phyloP scores from a whole-genome alignment of 1,140 invertebrate species.

The Spodoptera litura region DNA sequence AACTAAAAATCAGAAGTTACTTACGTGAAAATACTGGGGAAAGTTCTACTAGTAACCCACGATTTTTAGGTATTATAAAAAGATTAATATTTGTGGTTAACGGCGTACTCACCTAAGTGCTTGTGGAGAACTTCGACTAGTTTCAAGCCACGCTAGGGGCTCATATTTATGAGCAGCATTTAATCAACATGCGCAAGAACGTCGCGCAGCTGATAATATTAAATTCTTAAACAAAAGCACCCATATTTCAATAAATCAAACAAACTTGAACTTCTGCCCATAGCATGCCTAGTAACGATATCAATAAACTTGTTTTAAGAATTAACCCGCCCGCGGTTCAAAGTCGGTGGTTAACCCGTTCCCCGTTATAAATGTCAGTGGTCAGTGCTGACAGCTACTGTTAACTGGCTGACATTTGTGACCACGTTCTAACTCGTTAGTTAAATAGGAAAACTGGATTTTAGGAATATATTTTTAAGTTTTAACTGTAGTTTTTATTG shows the following conservation, averaged over 20 bases:
- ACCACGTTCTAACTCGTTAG: neutral
- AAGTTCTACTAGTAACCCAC: too few relatives aligned
- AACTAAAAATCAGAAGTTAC: too few relatives aligned
- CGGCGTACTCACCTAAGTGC: too few relatives aligned
- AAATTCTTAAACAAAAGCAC: neutral
- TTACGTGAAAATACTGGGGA: too few relatives aligned
- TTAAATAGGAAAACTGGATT: neutral
- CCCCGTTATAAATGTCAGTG: slow-evolving; percentile 18
- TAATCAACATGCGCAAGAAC: too few relatives aligned
- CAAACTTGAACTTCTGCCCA: neutral
- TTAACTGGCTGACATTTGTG: neutral
- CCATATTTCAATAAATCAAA: neutral
- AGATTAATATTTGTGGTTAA: too few relatives aligned
- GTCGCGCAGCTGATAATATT: neutral
- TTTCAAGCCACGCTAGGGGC: too few relatives aligned
- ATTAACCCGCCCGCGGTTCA: slow-evolving; percentile 11
- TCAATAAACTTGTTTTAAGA: slow-evolving; percentile 29
- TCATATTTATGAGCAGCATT: too few relatives aligned
- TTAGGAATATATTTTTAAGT: neutral
- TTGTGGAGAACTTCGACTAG: too few relatives aligned
- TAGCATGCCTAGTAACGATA: neutral
- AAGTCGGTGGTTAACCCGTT: slow-evolving; percentile 1
- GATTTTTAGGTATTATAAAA: too few relatives aligned
- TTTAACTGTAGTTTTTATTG: too few relatives aligned
- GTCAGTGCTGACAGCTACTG: slow-evolving; percentile 8